Base-by-base conservation (phyloP, 2,797 vertebrate species). In the Xyrichtys novacula region DNA sequence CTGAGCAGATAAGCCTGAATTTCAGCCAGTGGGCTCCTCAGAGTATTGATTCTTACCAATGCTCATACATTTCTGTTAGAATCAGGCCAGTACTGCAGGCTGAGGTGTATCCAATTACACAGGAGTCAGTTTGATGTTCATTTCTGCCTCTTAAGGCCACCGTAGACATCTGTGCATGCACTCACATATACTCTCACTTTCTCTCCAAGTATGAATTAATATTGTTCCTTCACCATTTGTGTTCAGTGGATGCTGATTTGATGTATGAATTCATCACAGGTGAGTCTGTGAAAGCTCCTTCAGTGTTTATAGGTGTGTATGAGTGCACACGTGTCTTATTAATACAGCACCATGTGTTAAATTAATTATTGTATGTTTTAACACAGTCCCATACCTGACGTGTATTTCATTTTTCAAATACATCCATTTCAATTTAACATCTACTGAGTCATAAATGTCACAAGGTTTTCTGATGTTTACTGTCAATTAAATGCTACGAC, bases 231-330 rank as follows among this genome's bases (percentile, higher is more conserved):
- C 36, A 40, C 65, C 70, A 66, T 73, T 70, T 71, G 66, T 63
- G 48, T 42, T 36, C 52, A 56, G 50, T 80, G 47, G 4, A 76
- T 78, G 38, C 47, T 66, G 46, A 73, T 82, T 78, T 71, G 28
- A 71, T 76, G 70, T 74, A 12, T 65, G 53, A 71, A 80, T 73
- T 74, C 48, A 78, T 70, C 70, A 72, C 48, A 65, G 58, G 46
- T 65, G 58, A 66, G 59, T 64, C 19, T 53, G 60, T 20, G 20
- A 58, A 38, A 44, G 48, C 40, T 43, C 48, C 42, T 44, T 40
- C 6, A 1, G 58, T 39, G 23, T 39, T 47, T 34, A 54, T 64
- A 44, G 32, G 32, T n/a, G 14, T 54, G 23, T 54, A n/a, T 42
- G 7, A 6, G 25, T 34, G 26, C n/a, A 1, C 15, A 34, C 29